phyloP scores from a whole-genome alignment of 92 coral and sea anemone species.

The Zoanthus sociatus region DNA sequence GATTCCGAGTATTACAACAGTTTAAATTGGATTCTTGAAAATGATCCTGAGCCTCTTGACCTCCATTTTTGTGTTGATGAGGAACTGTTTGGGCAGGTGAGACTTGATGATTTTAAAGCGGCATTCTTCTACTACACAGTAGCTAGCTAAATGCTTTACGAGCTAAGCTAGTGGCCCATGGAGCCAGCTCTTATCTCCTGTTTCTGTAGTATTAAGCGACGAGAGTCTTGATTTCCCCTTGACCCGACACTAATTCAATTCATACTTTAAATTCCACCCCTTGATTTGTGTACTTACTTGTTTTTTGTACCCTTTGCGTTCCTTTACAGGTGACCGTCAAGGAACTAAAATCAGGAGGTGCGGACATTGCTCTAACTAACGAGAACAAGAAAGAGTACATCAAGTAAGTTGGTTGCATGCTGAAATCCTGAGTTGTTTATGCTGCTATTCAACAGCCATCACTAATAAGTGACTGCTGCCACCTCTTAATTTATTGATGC shows the following conservation, averaged over 20 bases:
- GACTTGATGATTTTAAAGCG: neutral
- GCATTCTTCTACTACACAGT: neutral
- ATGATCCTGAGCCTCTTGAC: slow-evolving; percentile 94
- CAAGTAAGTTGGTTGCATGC: slow-evolving; percentile 69
- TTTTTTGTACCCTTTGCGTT: neutral
- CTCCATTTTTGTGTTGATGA: slow-evolving; percentile 94
- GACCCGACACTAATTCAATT: no score
- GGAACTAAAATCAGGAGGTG: slow-evolving; percentile 89
- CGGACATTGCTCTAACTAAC: slow-evolving; percentile 85
- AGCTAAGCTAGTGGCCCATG: no score
- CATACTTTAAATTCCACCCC: neutral
- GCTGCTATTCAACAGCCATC: no score
- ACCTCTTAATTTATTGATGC: no score
- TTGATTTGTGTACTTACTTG: neutral
- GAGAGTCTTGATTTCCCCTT: no score
- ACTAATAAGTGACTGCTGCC: no score
- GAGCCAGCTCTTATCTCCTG: no score
- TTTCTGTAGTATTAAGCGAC: no score
- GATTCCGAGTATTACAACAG: slow-evolving; percentile 99
- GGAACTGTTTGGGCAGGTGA: slow-evolving; percentile 93
- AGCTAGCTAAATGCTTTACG: no score
- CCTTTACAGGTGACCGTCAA: slow-evolving; percentile 66
- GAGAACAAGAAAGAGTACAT: slow-evolving; percentile 94
- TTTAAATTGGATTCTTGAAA: slow-evolving; percentile 96
- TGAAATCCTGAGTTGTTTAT: no score